Evolutionary conservation across 1,140 invertebrate species (phyloP).

Genomic region (Dendrolimus kikuchii): DNA sequence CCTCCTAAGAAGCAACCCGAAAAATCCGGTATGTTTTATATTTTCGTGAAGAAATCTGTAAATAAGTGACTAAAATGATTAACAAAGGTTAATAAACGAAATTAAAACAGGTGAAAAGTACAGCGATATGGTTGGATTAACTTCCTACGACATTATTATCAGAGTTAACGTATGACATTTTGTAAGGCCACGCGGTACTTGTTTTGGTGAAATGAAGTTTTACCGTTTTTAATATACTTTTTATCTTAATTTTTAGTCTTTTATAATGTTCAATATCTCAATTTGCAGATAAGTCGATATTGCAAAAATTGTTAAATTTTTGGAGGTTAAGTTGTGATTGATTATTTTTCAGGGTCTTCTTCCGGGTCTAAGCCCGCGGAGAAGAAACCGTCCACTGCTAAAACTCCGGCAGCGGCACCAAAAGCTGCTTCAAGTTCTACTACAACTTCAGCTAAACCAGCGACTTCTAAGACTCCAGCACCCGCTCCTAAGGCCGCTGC

Average conservation of each 20-base stretch:
- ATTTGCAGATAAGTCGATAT: too few species aligned
- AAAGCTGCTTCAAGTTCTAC: conserved; percentile 75
- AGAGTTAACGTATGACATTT: conserved; percentile 13
- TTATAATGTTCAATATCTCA: too few species aligned
- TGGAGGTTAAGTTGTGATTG: neutral
- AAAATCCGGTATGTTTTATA: conserved; percentile 55
- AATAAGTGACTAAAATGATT: neutral
- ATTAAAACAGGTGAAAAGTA: too few species aligned
- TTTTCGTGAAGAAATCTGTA: conserved; percentile 7
- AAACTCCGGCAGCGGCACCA: conserved; percentile 19
- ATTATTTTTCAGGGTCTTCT: conserved; percentile 31
- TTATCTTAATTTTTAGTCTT: too few species aligned
- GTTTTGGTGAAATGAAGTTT: neutral
- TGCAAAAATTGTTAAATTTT: too few species aligned
- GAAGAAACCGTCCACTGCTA: too few species aligned
- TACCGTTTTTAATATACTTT: too few species aligned
- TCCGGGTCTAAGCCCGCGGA: too few species aligned
- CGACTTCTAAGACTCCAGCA: conserved; percentile 29
- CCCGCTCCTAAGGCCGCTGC: conserved; percentile 52
- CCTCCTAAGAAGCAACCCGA: conserved; percentile 70
- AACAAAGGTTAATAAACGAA: too few species aligned
- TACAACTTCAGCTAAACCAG: conserved; percentile 60
- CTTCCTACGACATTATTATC: too few species aligned
- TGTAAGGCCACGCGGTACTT: conserved; percentile 43
- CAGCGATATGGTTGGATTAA: too few species aligned